Conservation (phyloP, 2,797 vertebrate species). For the Pristis pectinata region DNA sequence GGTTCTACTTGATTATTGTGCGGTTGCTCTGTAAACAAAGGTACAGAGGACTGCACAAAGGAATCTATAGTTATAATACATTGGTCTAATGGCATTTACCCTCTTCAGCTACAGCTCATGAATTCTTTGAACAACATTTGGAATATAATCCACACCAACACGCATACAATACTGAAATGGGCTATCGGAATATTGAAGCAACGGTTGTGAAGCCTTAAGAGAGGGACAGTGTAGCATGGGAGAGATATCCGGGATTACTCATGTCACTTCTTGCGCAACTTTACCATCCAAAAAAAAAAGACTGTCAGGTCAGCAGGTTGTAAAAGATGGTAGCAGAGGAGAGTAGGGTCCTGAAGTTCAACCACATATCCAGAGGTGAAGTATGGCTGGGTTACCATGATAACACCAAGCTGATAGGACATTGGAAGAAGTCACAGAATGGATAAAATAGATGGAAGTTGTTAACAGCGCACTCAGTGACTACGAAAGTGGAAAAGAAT, state of each 20-base stretch:
- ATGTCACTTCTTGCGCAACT: not conserved
- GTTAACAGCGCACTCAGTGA: no score
- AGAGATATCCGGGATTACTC: no score
- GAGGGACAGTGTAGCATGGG: not conserved
- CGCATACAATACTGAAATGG: not conserved
- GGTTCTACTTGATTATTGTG: not conserved
- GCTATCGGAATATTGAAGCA: not conserved
- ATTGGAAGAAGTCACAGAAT: no score
- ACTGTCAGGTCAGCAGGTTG: no score
- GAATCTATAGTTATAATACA: not conserved
- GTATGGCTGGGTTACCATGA: no score
- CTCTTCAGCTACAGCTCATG: not conserved
- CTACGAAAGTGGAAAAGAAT: no score
- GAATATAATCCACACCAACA: not conserved
- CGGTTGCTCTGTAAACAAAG: not conserved
- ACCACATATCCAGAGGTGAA: not conserved
- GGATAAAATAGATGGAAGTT: no score
- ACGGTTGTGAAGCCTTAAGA: not conserved
- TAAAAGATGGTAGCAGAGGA: not conserved
- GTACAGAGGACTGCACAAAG: not conserved
- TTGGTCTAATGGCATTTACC: not conserved
- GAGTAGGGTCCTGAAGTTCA: not conserved
- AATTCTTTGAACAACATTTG: not conserved
- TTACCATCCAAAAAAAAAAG: not conserved
- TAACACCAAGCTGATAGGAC: no score